Base-by-base conservation (phyloP, 2,113 vertebrate genomes). In the Catharus bicknelli region DNA sequence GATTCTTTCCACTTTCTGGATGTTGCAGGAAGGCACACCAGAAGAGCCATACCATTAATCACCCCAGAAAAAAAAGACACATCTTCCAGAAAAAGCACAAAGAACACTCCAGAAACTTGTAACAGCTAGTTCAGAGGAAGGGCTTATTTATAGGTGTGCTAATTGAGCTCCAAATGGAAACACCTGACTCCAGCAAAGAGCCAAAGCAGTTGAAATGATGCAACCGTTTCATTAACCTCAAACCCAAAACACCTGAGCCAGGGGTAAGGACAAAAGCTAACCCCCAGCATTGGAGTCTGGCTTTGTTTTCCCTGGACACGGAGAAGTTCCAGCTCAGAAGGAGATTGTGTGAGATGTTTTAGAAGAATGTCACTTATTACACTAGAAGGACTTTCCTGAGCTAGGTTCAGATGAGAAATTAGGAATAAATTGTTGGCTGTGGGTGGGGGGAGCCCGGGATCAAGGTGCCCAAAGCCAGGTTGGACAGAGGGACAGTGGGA, bases 11-110 rank as follows among this genome's bases (percentile, higher is more conserved):
- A 13, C 14, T 43, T 47, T 21, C 50, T 7, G 10, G 10, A 48
- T 0, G 0, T 1, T 15, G 12, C 11, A 48, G 29, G 42, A 61
- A 11, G 0, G 78, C 1, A 3, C 1, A 47, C 2, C 8, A 72
- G 7, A 34, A 75, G 40, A 67, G 4, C 29, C 32, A 1, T 0
- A 0, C 2, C 12, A 32, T 7, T 3, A 43, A 53, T 2, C 6
- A 36, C 1, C 0, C 1, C 18, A 55, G 0, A 11, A 38, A 38
- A n/a, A n/a, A n/a, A n/a, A n/a, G n/a, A n/a, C n/a, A n/a, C 1
- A 30, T 0, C 13, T 0, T 3, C 2, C 1, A 0, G 0, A 0
- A 29, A 1, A 0, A 23, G 2, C n/a, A 76, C 16, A 38, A 0
- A 10, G 0, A 5, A 27, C 1, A 3, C 40, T 2, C 18, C 8